These are phyloP conservation scores for Nematostella vectensis DNA, from an alignment of 92 coral and sea anemone species.

Conservation along the genomic window DNA sequence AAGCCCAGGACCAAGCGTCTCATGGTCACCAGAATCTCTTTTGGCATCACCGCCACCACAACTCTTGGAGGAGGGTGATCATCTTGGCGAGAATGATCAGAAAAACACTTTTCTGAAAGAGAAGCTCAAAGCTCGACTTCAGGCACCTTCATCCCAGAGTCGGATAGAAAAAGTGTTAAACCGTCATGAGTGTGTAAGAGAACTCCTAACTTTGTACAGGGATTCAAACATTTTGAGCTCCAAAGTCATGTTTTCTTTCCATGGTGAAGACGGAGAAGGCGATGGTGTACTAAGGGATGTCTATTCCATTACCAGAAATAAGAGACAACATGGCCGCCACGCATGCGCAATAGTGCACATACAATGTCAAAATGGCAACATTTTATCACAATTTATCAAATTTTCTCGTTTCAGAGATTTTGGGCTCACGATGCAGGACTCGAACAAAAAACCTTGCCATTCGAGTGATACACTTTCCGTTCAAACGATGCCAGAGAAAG, in stretches of 20 bases:
- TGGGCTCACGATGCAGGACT: no score
- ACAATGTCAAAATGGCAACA: no score
- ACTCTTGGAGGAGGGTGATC: conserved; percentile 16
- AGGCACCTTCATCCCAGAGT: not conserved
- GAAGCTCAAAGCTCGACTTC: not conserved
- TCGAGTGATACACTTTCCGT: no score
- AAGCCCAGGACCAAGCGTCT: no score
- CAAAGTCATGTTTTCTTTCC: conserved; percentile 11
- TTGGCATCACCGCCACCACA: conserved; percentile 25
- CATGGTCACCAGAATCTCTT: no score
- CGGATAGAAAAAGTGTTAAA: not conserved
- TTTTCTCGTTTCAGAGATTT: no score
- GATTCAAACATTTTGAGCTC: conserved; percentile 15
- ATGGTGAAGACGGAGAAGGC: conserved; percentile 30
- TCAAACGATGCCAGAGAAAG: no score
- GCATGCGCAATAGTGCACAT: no score
- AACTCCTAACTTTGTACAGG: conserved; percentile 22
- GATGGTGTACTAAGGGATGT: conserved; percentile 44
- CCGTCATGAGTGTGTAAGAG: conserved; percentile 17
- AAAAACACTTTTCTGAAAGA: not conserved
- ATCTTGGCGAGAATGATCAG: conserved; percentile 9
- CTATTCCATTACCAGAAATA: no score
- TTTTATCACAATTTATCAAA: no score
- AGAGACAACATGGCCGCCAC: no score
- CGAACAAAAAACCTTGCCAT: no score